Evolutionary conservation across 2,797 vertebrate genomes (phyloP).

Genomic region (Falco biarmicus): DNA sequence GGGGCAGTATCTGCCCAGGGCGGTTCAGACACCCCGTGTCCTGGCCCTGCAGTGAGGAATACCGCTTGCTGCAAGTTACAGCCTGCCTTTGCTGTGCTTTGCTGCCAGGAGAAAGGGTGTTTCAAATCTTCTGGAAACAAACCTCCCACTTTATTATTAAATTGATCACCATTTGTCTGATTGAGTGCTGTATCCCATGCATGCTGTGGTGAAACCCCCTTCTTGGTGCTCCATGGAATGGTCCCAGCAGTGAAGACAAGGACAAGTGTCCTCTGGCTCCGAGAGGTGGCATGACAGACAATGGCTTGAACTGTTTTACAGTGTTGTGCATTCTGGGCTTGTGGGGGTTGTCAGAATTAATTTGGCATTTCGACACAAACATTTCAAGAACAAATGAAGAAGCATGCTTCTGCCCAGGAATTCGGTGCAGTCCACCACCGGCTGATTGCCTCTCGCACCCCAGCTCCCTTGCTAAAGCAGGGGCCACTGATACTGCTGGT

Average conservation of each 20-base stretch:
- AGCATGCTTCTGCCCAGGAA: neutral
- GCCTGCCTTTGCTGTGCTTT: neutral
- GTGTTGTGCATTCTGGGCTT: neutral
- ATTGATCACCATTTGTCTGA: accelerated
- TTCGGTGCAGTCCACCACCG: neutral
- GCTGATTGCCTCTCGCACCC: neutral
- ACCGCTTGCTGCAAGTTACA: neutral
- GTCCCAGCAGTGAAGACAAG: neutral
- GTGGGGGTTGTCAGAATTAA: neutral
- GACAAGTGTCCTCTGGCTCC: neutral
- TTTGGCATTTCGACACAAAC: neutral
- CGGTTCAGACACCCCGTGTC: neutral
- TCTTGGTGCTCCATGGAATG: neutral
- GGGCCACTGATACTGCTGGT: neutral
- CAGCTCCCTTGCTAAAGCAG: neutral
- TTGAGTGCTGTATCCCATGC: accelerated
- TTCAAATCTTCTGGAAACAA: neutral
- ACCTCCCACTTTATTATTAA: neutral
- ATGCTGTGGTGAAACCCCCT: neutral
- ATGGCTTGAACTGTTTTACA: neutral
- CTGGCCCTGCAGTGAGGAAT: neutral
- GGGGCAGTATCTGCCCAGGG: neutral
- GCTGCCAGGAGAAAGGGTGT: neutral
- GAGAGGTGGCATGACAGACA: accelerated
- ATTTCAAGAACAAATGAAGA: neutral